A percentile compares a stretch with the other conserved stretches of the same genome.
These are phyloP conservation scores for Rhinopomastus cyanomelas DNA, from an alignment of 2,113 vertebrate species.

Conservation along the genomic window DNA sequence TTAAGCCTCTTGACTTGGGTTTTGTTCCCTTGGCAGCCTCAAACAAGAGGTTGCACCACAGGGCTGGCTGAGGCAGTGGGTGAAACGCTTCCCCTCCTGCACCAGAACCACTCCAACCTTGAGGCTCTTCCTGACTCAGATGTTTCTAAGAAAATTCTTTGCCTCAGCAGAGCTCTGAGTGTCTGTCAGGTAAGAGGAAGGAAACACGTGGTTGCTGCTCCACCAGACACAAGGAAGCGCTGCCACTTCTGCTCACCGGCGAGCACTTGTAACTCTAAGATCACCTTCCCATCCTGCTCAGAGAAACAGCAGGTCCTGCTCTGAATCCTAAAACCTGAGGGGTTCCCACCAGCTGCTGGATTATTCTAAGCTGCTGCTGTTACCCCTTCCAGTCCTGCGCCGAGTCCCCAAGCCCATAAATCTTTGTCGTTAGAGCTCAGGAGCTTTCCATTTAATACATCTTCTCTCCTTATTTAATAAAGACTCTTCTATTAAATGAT, in stretches of 20 bases:
- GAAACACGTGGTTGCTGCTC: neutral
- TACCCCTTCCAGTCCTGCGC: neutral
- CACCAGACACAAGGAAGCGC: neutral
- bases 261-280: neutral
- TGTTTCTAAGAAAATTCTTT: neutral
- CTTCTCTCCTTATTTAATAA: constrained; percentile 7
- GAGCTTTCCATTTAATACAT: neutral
- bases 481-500: neutral
- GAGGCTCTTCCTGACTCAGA: neutral
- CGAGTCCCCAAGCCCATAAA: neutral
- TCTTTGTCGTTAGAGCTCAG: neutral
- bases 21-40: too few relatives aligned
- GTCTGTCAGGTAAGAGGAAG: neutral
- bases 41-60: too few relatives aligned
- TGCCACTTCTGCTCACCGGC: neutral
- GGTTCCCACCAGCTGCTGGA: neutral
- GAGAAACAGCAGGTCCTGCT: neutral
- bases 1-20: too few relatives aligned
- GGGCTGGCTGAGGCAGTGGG: too few relatives aligned
- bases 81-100: neutral
- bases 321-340: neutral
- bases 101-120: neutral
- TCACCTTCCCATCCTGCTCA: neutral
- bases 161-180: neutral
- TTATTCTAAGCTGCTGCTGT: neutral